Evolutionary conservation across 2,888 invertebrate genomes (phyloP), one percentile per base, ranked within the genome.

Genomic region (Agrochola circellaris): DNA sequence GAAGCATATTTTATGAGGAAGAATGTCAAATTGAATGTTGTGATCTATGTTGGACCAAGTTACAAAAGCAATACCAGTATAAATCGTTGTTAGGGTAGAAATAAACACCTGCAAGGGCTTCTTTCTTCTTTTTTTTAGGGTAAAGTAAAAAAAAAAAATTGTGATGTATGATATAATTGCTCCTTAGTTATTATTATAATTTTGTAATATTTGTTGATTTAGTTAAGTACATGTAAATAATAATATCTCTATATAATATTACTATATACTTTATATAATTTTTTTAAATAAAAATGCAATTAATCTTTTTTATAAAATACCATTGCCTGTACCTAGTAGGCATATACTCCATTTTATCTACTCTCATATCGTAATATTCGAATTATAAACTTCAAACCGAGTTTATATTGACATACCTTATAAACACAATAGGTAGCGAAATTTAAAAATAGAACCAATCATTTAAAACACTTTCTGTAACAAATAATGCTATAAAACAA

Each of bases 11-110:
- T 68, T 34, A 20, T 15, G 51, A 23, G 3, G 8, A 51, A 11
- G 13, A 45, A 48, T 23, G 20, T 67, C 30, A 61, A 60, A 61
- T 54, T 45, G 26, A 45, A 42, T 75, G 8, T 23, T 56, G 51
- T 30, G 30, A 51, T 66, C 51, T 42, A 48, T 56, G 26, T 48
- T 51, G 48, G n/a, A 56, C 61, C 54, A 68, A 75, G 13, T 67
- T 17, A 38, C 23, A 66, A 56, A 45, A 77, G 68, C 34, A 75
- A 64, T 67, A 75, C 48, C 15, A 26, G 5, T 76, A 48, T 48
- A n/a, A 11, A 56, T 23, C 38, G 15, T 61, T 61, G 30, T 26
- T 34, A 60, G n/a, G 3, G 9, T 30, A 58, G 15, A 54, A 51
- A 30, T 66, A 42, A 42, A 23, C 30, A 61, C 17, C 13, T n/a